Base-by-base conservation (phyloP, 2,888 invertebrate species). In the Myathropa florea region DNA sequence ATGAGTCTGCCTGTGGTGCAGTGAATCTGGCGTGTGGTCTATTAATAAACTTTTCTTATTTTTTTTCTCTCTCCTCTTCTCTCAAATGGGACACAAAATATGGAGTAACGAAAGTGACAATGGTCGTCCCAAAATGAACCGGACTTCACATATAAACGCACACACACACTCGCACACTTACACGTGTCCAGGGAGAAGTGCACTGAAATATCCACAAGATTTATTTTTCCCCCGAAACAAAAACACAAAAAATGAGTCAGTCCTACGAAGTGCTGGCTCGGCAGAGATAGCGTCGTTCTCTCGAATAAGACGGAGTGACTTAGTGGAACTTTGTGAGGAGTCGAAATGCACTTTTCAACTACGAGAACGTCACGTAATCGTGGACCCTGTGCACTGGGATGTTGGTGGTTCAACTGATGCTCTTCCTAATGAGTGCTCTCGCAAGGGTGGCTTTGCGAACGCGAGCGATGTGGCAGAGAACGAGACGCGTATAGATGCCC, bases 21-120 rank as follows among this genome's bases (percentile, higher is more conserved):
- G 53, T 14, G 21, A 26, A 2, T 21, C 14, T 4, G 14, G 24
- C n/a, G 46, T 46, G 46, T 57, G 10, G 72, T 67, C 81, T 77
- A 85, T 81, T 63, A 76, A 84, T 84, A 84, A 76, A 57, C 55
- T 57, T n/a, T 23, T 33, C 55, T 57, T n/a, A 21, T 33, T 18
- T 18, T 33, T 10, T 10, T 21, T 10, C 10, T 53, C 53, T 14
- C 28, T 0, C n/a, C n/a, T n/a, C n/a, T n/a, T n/a, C n/a, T n/a
- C n/a, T n/a, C n/a, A 78, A 81, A 68, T 82, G 70, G 77, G 23
- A 26, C 81, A 68, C 71, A 72, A 85, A 85, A 67, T 57, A 3
- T 61, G 46, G 67, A 63, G 63, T 67, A 84, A 72, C 4, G 63
- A 76, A 81, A 72, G 67, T 68, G 84, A 63, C 81, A 60, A 59